Conservation (phyloP, 2,888 invertebrate genomes). For the Macrosoma leucophasiata region DNA sequence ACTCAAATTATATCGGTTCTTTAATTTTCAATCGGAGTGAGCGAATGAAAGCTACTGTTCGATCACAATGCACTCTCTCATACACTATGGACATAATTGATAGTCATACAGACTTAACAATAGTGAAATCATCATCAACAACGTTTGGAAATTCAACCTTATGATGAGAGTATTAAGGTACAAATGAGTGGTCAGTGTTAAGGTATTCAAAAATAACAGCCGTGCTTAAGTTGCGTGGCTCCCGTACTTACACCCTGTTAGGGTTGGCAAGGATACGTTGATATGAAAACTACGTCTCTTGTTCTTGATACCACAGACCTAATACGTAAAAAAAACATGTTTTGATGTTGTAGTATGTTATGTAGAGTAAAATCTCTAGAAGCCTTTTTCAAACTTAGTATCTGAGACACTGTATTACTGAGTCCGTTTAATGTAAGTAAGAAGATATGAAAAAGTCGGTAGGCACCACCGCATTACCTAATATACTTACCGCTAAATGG, state of each 20-base stretch:
- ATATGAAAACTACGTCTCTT: too few relatives aligned
- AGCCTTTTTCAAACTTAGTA: too few relatives aligned
- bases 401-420: too few relatives aligned
- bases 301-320: too few relatives aligned
- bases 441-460: too few relatives aligned
- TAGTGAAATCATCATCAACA: conserved; percentile 55
- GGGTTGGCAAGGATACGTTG: too few relatives aligned
- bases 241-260: conserved; percentile 74
- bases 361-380: too few relatives aligned
- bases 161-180: conserved; percentile 28
- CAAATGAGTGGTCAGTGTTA: conserved; percentile 25
- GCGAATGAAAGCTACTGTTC: conserved; percentile 70
- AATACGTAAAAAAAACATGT: too few relatives aligned
- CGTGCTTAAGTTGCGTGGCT: conserved; percentile 70
- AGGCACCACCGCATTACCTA: too few relatives aligned
- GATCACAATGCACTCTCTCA: conserved; percentile 68
- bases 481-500: too few relatives aligned
- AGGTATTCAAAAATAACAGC: conserved; percentile 60
- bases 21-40: conserved; percentile 71
- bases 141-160: conserved; percentile 34
- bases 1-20: conserved; percentile 72
- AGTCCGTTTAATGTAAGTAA: too few relatives aligned
- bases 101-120: conserved; percentile 72
- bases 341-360: too few relatives aligned
- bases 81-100: conserved; percentile 70